Evolutionary conservation across 1,140 invertebrate genomes (phyloP).

Genomic region (Drosophila arizonae): DNA sequence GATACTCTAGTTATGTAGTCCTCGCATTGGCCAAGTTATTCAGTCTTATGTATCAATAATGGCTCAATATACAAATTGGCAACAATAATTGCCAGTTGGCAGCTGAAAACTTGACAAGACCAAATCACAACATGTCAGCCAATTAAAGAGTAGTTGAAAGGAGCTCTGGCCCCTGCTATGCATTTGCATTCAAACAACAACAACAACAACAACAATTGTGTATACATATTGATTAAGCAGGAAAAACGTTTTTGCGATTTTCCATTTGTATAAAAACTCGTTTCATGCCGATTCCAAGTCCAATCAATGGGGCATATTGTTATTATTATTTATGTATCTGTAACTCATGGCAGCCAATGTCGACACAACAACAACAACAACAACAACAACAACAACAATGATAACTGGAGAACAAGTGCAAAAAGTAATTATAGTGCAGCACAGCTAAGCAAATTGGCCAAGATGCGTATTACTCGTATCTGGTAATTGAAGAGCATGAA

Average conservation of each 20-base stretch:
- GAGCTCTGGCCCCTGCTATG: conserved; percentile 22
- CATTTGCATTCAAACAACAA: conserved; percentile 46
- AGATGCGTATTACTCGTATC: conserved; percentile 54
- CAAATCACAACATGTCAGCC: conserved; percentile 79
- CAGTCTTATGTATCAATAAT: conserved; percentile 8
- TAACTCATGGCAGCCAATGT: conserved; percentile 70
- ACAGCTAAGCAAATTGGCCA: conserved; percentile 34
- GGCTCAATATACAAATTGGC: conserved; percentile 14
- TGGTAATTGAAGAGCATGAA: conserved; percentile 60
- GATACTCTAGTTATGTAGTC: not conserved
- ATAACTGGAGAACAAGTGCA: conserved; percentile 63
- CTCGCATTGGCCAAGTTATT: not conserved
- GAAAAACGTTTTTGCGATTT: conserved; percentile 52
- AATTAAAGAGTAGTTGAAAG: conserved; percentile 73
- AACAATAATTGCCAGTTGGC: conserved; percentile 45
- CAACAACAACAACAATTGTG: conserved; percentile 16
- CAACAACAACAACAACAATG: conserved; percentile 46
- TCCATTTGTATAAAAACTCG: conserved; percentile 66
- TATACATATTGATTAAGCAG: conserved; percentile 55
- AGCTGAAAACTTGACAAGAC: conserved; percentile 60
- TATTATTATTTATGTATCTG: conserved; percentile 75
- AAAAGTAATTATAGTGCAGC: conserved; percentile 61
- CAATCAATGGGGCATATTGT: conserved; percentile 76
- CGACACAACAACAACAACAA: too few relatives aligned
- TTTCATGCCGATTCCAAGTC: conserved; percentile 44